phyloP scores from a whole-genome alignment of 2,888 invertebrate genomes.

The Thera obeliscata region DNA sequence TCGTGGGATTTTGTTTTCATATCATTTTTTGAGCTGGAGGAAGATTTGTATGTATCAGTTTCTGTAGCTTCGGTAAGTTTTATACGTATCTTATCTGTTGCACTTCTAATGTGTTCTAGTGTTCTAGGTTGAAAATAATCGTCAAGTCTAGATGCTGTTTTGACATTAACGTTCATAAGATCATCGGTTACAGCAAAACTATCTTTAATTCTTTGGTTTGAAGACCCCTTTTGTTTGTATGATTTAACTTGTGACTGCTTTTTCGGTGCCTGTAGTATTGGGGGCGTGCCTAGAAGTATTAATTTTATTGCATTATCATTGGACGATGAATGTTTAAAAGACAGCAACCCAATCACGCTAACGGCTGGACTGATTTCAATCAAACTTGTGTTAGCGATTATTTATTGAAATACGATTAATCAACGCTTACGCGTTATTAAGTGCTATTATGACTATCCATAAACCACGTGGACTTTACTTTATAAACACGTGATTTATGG shows the following conservation, averaged over 20 bases:
- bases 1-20: not conserved
- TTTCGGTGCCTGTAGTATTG: not conserved
- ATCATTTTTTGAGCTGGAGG: not conserved
- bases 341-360: not conserved
- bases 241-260: not conserved
- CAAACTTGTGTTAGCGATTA: no score
- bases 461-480: no score
- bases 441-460: no score
- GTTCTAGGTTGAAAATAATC: conserved; percentile 2
- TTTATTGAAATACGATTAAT: no score
- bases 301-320: not conserved
- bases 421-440: no score
- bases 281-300: not conserved
- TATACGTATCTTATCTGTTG: conserved; percentile 35
- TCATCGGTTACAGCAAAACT: not conserved
- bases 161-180: conserved; percentile 16
- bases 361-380: no score
- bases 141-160: conserved; percentile 1
- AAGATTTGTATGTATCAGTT: not conserved
- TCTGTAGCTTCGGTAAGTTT: not conserved
- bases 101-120: conserved; percentile 30
- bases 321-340: not conserved
- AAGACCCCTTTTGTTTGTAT: not conserved
- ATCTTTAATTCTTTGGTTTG: not conserved
- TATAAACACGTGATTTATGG: no score